Evolutionary conservation across 2,797 vertebrate genomes (phyloP).

Genomic region (Arrhamphus sclerolepis): DNA sequence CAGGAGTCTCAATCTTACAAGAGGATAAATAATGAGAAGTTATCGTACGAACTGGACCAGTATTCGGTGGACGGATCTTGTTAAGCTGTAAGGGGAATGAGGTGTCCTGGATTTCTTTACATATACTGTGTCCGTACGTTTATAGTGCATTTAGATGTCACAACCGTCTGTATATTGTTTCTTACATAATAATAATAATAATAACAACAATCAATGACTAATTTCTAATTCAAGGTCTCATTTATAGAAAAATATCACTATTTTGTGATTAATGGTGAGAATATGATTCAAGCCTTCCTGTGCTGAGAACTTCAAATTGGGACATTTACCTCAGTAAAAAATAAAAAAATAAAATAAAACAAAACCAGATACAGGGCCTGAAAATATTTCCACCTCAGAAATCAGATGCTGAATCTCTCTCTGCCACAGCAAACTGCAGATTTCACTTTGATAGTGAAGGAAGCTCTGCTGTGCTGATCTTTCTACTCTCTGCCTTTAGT

Average conservation of each 20-base stretch:
- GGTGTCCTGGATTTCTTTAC: constrained; percentile 45
- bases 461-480: not conserved
- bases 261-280: not conserved
- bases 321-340: too few relatives aligned
- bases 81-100: constrained; percentile 36
- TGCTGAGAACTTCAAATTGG: not conserved
- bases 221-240: constrained; percentile 45
- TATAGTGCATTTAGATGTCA: constrained; percentile 51
- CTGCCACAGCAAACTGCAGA: not conserved
- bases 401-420: constrained; percentile 30
- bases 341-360: too few relatives aligned
- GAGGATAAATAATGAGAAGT: not conserved
- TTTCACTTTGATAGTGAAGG: too few relatives aligned
- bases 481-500: not conserved
- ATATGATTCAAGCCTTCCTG: not conserved
- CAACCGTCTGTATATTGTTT: constrained; percentile 51
- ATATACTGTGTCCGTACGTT: constrained; percentile 53
- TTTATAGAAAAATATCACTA: constrained; percentile 11
- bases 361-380: too few relatives aligned
- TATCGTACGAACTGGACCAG: constrained; percentile 31
- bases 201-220: constrained; percentile 65
- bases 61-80: constrained; percentile 32
- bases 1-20: constrained; percentile 34
- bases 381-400: constrained; percentile 11
- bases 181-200: constrained; percentile 50